Base-by-base conservation (phyloP, 2,113 vertebrate species). In the Siphamia tubifer region DNA sequence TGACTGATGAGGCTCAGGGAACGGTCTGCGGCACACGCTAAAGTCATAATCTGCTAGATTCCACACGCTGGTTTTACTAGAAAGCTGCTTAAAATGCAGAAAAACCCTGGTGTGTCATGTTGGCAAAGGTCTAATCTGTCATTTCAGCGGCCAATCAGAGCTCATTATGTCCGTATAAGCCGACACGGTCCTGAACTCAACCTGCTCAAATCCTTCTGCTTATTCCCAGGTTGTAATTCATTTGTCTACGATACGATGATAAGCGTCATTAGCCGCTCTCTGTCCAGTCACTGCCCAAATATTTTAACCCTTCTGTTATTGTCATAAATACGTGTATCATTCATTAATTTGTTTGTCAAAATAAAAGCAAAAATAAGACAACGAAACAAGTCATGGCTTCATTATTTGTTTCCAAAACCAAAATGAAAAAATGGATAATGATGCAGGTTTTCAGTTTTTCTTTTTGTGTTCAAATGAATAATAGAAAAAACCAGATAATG, bases 181-280 rank as follows among this genome's bases (percentile, higher is more conserved):
- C 8, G 52, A 57, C 34, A 48, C 28, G 20, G 21, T 20, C 15
- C 35, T 47, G 52, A 57, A 66, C 45, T 76, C 54, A 70, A 42
- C 32, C 36, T 7, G 3, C 32, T 60, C 45, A 32, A 38, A n/a
- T n/a, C 55, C 54, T 44, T 40, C 30, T 52, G 21, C 44, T 66
- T 42, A 72, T 54, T 57, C 52, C 0, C 5, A 15, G 57, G 32
- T 68, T 40, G 10, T 68, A 28, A 76, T 38, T 43, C 24, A 40
- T 66, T 60, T 30, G 36, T 43, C 60, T 42, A 15, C 10, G 47
- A 52, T 34, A 54, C 54, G 43, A 40, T 36, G 16, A 77, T 82
- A 67, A 64, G 13, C 75, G 55, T 49, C 2, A 64, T 70, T 74
- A 56, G 55, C 30, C 62, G 68, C 20, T 74, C 81, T 57, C 56